Base-by-base conservation (phyloP, 2,888 invertebrate genomes). In the Rotaria magnacalcarata region DNA sequence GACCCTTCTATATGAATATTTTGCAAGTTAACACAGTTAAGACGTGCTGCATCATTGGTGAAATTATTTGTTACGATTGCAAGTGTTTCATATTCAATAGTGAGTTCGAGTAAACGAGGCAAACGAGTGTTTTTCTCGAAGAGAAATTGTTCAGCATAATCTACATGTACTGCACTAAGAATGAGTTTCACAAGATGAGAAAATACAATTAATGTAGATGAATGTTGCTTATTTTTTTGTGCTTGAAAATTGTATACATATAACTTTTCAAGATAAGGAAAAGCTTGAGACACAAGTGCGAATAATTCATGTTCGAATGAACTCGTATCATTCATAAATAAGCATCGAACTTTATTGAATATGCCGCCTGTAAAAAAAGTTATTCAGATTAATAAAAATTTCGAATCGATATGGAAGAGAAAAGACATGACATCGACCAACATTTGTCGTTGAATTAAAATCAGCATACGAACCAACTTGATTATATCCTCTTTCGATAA, bases 61-160 rank as follows among this genome's bases (percentile, higher is more conserved):
- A 43, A 75, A 75, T 75, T 75, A 27, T 75, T 75, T 24, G 43
- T 75, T 1, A 75, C 2, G 21, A 7, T 24, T 43, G 43, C 24
- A 8, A 75, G 75, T 75, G 47, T 43, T 75, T 75, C 75, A 75
- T 75, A 75, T 24, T 47, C 75, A 24, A 75, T 14, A 21, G 11
- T 8, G 19, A 75, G 75, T 43, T 43, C 8, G 16, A 75, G 21
- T 21, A 75, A 75, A 75, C 47, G 43, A 75, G 75, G 75, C 24
- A 75, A 8, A 75, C 47, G 75, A 75, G 21, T 21, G 47, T 43
- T 24, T 7, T 75, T 75, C 21, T 75, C 7, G 21, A 75, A 41
- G 47, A 75, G 75, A 43, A 75, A 75, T 75, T 11, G 75, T 75
- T 75, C 75, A 47, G 75, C 75, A 27, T 67, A 67, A 16, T 27